These are phyloP conservation scores for Pelusios castaneus DNA, from an alignment of 2,113 vertebrate genomes.

Conservation along the genomic window DNA sequence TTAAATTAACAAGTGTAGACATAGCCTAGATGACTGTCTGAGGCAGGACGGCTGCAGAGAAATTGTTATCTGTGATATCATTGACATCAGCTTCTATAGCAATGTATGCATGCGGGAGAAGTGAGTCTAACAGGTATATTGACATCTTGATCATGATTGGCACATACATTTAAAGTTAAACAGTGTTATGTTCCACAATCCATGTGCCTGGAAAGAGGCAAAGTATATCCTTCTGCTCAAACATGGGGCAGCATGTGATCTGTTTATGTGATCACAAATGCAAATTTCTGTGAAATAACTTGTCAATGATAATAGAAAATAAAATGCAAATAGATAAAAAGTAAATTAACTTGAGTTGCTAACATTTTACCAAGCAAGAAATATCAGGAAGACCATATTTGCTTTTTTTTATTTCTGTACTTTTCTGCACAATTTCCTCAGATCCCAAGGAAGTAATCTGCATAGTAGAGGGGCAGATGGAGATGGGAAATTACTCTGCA, in stretches of 20 bases:
- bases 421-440: slow-evolving; percentile 54
- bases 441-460: slow-evolving; percentile 46
- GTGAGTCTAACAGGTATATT: neutral
- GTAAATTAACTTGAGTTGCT: neutral
- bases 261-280: neutral
- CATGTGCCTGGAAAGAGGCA: neutral
- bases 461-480: slow-evolving; percentile 49
- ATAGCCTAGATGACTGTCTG: neutral
- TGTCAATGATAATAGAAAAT: neutral
- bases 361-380: slow-evolving; percentile 29
- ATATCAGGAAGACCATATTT: neutral
- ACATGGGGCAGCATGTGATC: accelerated
- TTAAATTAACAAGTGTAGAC: no score
- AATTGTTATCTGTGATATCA: neutral
- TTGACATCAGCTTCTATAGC: neutral
- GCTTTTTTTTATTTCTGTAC: slow-evolving; percentile 14
- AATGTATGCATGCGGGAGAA: neutral
- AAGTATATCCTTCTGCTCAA: neutral
- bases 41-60: neutral
- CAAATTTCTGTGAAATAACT: neutral
- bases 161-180: neutral
- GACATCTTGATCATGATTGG: neutral
- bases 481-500: slow-evolving; percentile 21
- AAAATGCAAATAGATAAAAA: neutral
- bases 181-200: neutral